Conservation (phyloP, 2,888 invertebrate species). For the Cataglyphis livida region DNA sequence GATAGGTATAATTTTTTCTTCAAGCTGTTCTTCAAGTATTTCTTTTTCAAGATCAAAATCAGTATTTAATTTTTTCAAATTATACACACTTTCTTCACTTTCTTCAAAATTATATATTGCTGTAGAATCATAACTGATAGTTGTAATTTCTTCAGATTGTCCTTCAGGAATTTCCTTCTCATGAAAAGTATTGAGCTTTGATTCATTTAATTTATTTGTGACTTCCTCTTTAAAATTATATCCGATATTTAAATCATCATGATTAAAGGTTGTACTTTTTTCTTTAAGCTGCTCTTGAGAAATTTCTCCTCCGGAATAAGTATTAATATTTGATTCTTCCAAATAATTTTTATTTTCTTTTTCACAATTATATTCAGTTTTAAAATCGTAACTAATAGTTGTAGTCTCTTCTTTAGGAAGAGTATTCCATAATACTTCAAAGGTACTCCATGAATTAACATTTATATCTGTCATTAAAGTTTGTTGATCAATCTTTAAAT, state of each 20-base stretch:
- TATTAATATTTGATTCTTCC: not conserved
- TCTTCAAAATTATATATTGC: not conserved
- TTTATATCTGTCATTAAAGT: not conserved
- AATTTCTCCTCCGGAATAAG: not conserved
- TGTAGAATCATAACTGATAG: not conserved
- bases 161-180: not conserved
- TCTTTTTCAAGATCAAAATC: not conserved
- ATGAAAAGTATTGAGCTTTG: not conserved
- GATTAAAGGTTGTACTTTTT: not conserved
- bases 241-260: not conserved
- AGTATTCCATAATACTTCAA: not conserved
- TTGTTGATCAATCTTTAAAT: not conserved
- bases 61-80: not conserved
- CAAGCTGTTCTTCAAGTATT: not conserved
- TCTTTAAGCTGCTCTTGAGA: not conserved
- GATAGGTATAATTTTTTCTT: not conserved
- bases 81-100: not conserved
- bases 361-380: not conserved
- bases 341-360: not conserved
- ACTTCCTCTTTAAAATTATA: constrained; percentile 4
- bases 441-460: not conserved
- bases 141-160: not conserved
- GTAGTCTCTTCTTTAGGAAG: not conserved
- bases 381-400: not conserved
- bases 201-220: not conserved